Evolutionary conservation across 2,113 vertebrate genomes (phyloP).

Genomic region (Lates calcarifer): DNA sequence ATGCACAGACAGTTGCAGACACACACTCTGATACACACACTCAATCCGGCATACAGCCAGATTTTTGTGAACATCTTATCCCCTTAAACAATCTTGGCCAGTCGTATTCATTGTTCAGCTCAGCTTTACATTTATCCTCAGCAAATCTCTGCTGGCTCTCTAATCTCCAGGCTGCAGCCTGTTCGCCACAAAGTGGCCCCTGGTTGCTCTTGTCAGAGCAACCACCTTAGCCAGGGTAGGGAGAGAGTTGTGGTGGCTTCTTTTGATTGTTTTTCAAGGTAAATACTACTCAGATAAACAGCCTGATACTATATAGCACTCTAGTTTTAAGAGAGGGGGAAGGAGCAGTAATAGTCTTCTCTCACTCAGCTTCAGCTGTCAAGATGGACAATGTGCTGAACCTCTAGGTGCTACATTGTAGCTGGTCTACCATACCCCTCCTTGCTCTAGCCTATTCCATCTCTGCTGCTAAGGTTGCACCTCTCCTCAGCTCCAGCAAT

Average conservation of each 20-base stretch:
- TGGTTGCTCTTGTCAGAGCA: constrained; percentile 36
- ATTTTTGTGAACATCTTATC: constrained; percentile 72
- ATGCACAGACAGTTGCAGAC: constrained; percentile 12
- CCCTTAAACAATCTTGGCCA: constrained; percentile 74
- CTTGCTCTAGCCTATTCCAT: too few relatives aligned
- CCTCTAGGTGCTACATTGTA: background rate
- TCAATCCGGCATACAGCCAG: constrained; percentile 48
- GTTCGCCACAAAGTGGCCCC: constrained; percentile 43
- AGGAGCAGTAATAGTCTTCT: background rate
- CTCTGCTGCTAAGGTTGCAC: too few relatives aligned
- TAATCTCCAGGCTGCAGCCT: constrained; percentile 72
- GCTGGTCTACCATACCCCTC: background rate
- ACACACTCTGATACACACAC: constrained; percentile 39
- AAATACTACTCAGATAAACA: constrained; percentile 1
- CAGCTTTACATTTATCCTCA: constrained; percentile 73
- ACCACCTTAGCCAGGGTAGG: background rate
- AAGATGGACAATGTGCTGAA: background rate
- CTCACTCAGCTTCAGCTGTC: background rate
- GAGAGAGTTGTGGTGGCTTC: background rate
- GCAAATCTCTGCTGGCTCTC: constrained; percentile 64
- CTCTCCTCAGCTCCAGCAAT: too few relatives aligned
- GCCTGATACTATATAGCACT: background rate
- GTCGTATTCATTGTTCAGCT: constrained; percentile 73
- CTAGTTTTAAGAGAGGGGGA: background rate
- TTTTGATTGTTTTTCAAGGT: background rate